Conservation (phyloP, 2,888 invertebrate genomes). For the Zonitis immaculata region DNA sequence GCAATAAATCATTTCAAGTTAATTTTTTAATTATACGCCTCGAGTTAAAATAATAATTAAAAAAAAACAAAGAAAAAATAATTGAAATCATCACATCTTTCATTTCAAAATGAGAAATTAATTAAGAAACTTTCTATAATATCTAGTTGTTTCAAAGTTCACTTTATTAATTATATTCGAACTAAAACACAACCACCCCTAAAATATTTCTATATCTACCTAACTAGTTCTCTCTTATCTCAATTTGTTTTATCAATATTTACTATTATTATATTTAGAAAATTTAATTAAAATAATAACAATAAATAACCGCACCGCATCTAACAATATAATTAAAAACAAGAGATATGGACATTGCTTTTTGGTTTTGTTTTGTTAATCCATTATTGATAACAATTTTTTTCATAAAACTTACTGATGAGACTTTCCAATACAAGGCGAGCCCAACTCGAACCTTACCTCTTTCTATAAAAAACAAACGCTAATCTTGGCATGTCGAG, state of each 20-base stretch:
- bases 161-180: background rate
- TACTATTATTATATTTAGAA: background rate
- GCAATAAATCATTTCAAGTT: too few species aligned
- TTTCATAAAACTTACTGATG: too few species aligned
- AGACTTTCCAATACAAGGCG: too few species aligned
- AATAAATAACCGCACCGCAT: background rate
- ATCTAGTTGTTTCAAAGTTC: background rate
- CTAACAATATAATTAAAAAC: background rate
- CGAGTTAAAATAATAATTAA: too few species aligned
- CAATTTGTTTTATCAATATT: background rate
- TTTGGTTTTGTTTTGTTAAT: too few species aligned
- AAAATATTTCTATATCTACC: background rate
- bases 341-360: background rate
- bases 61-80: too few species aligned
- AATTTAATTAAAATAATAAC: background rate
- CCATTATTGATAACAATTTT: too few species aligned
- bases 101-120: background rate
- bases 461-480: too few species aligned
- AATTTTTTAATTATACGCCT: too few species aligned
- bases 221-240: slow-evolving; percentile 1
- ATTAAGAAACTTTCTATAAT: background rate
- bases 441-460: too few species aligned
- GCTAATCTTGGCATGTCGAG: too few species aligned
- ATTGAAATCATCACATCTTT: too few species aligned
- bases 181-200: background rate